Base-by-base conservation (phyloP, 1,140 invertebrate genomes). In the Scaptomyza montana region DNA sequence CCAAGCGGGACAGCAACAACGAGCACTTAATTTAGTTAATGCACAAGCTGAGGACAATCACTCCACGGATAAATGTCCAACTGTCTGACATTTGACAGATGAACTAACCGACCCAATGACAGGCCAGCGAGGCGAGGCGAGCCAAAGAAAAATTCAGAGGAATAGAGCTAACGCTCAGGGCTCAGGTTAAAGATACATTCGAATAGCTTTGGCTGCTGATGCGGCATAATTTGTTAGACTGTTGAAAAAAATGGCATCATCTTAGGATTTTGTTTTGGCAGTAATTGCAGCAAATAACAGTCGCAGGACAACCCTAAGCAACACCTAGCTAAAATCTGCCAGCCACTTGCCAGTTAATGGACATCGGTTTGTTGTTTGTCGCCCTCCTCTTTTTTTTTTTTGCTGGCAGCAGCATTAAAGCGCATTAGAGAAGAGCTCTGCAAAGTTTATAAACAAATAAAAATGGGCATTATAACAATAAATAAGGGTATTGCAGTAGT, bases 11-110 rank as follows among this genome's bases (percentile, higher is more conserved):
- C 36, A 66, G 41, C 47, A 62, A 61, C 61, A 71, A 77, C 77
- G 64, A 81, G 68, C 78, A 87, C 82, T 86, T 86, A 81, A 86
- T 86, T 86, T 86, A 86, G 82, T 81, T 86, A 86, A 86, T 87
- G 82, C 68, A 36, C 33, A 86, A 81, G 54, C 66, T 68, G 49
- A 74, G 67, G 67, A 76, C 60, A 77, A 53, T 56, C 25, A 19
- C 16, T 13, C 30, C 36, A 49, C 7, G 49, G 49, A 55, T 21
- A 64, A 46, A 16, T 10, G 30, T 36, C 36, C 51, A 62, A 53
- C 25, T 63, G 28, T 43, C 57, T 90, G 86, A 90, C 86, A 80
- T 74, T 90, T 90, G 86, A 90, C 86, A 90, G 86, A 90, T 90
- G 86, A 90, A 82, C 69, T 89, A 33, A 53, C 53, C 46, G 59